Evolutionary conservation across 2,113 vertebrate species (phyloP).

Genomic region (Anarhynchus alexandrinus): DNA sequence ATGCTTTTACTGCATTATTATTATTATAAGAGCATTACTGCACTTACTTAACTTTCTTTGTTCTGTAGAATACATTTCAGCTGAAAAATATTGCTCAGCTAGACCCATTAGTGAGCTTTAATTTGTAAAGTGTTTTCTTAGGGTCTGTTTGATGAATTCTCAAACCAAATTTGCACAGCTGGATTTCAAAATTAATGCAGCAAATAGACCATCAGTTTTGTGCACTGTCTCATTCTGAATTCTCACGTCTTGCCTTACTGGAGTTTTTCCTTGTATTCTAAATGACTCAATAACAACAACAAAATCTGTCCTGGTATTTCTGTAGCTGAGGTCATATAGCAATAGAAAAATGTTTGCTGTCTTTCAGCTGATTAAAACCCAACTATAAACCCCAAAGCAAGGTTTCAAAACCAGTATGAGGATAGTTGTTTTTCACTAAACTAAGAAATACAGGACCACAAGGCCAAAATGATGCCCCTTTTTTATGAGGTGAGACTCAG

Average conservation of each 20-base stretch:
- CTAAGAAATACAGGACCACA: background rate
- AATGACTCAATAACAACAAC: background rate
- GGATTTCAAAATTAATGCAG: background rate
- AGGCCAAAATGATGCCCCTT: background rate
- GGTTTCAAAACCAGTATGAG: background rate
- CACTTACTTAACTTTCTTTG: background rate
- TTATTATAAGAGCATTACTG: background rate
- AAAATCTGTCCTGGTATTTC: constrained; percentile 15
- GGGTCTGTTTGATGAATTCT: background rate
- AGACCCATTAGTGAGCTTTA: background rate
- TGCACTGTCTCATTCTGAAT: background rate
- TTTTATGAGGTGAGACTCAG: background rate
- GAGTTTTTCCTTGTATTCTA: constrained; percentile 25
- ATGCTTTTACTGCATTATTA: background rate
- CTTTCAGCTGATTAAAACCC: constrained; percentile 38
- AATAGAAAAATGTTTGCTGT: background rate
- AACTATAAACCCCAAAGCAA: constrained; percentile 15
- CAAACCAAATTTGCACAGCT: background rate
- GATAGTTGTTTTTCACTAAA: background rate
- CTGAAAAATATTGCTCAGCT: background rate
- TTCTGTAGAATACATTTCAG: background rate
- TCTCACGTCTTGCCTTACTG: background rate
- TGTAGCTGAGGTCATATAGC: constrained; percentile 11
- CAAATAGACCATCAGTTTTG: background rate
- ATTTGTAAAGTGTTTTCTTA: background rate